phyloP scores from a whole-genome alignment of 2,888 invertebrate genomes.

The Nipponacmea schrenckii region DNA sequence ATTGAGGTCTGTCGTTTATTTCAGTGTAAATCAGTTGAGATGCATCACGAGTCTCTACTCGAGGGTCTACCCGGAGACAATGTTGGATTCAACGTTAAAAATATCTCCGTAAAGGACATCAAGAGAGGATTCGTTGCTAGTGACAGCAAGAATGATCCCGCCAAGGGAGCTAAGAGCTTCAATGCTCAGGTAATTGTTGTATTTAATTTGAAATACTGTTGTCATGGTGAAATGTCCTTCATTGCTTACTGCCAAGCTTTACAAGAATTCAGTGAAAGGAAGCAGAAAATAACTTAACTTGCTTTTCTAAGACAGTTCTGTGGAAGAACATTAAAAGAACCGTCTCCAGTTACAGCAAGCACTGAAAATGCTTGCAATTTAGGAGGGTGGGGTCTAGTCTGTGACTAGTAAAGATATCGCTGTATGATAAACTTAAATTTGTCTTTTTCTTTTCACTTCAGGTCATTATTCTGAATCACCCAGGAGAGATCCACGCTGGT shows the following conservation, averaged over 20 bases:
- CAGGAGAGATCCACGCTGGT: conserved; percentile 97
- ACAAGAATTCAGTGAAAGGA: no score
- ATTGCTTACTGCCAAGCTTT: no score
- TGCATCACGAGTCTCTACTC: conserved; percentile 98
- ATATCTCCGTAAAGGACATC: conserved; percentile 98
- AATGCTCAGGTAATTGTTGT: conserved; percentile 59
- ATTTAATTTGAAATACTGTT: no score
- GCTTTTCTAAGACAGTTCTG: no score
- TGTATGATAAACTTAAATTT: no score
- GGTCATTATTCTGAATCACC: conserved; percentile 98
- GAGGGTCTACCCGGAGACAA: conserved; percentile 97
- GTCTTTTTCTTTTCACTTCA: conserved; percentile 25
- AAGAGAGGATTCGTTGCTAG: conserved; percentile 98
- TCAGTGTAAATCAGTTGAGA: conserved; percentile 94
- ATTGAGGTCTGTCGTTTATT: neutral
- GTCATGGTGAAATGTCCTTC: no score
- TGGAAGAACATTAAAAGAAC: no score
- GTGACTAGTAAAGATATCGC: no score
- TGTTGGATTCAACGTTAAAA: conserved; percentile 99
- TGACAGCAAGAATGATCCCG: conserved; percentile 96
- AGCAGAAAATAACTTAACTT: no score
- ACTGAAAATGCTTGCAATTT: no score
- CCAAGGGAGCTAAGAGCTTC: conserved; percentile 72
- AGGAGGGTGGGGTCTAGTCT: no score
- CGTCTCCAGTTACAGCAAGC: no score